Evolutionary conservation across 2,888 invertebrate genomes (phyloP).

Genomic region (Drosophila atripex): DNA sequence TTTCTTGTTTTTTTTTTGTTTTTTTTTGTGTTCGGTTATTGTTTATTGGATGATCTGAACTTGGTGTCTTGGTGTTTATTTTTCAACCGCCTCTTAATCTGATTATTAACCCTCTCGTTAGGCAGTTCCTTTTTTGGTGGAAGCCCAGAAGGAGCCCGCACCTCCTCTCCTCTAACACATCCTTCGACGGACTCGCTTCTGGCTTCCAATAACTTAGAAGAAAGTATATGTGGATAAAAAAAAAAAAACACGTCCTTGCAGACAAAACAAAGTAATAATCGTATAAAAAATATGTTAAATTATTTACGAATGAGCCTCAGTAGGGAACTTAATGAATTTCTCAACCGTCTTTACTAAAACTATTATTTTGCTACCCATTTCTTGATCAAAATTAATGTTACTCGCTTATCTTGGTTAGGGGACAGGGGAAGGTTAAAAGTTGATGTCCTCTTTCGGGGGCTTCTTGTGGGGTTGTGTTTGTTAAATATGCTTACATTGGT

Average conservation of each 20-base stretch:
- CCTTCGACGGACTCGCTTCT: background rate
- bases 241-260: slow-evolving; percentile 16
- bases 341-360: slow-evolving; percentile 82
- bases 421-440: slow-evolving; percentile 80
- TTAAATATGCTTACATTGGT: slow-evolving; percentile 52
- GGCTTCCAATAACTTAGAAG: slow-evolving; percentile 22
- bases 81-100: slow-evolving; percentile 19
- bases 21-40: slow-evolving; percentile 26
- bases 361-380: slow-evolving; percentile 80
- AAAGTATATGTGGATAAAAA: slow-evolving; percentile 11
- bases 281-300: slow-evolving; percentile 44
- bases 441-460: slow-evolving; percentile 50
- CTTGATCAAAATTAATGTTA: slow-evolving; percentile 12
- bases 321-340: slow-evolving; percentile 83
- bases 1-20: slow-evolving; percentile 53
- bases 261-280: slow-evolving; percentile 31
- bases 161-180: too few species aligned
- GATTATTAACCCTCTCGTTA: slow-evolving; percentile 33
- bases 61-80: slow-evolving; percentile 17
- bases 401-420: slow-evolving; percentile 5
- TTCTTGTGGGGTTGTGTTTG: too few species aligned
- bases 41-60: slow-evolving; percentile 28
- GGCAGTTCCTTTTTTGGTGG: slow-evolving; percentile 21
- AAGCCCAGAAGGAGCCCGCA: background rate
- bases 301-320: slow-evolving; percentile 82